Evolutionary conservation across 2,888 invertebrate genomes (phyloP).

Genomic region (Hemistola chrysoprasaria): DNA sequence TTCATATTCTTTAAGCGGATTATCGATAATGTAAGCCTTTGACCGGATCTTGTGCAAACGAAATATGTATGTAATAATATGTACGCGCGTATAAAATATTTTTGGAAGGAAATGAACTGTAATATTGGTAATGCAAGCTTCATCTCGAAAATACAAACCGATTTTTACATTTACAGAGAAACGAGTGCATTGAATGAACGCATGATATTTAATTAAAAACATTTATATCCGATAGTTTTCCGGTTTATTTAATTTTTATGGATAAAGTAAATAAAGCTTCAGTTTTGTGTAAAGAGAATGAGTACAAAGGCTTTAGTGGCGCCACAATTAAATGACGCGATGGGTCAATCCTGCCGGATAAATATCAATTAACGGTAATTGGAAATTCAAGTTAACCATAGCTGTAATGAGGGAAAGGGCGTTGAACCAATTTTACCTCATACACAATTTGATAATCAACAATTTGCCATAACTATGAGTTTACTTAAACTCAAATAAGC

Average conservation of each 20-base stretch:
- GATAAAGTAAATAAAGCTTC: conserved; percentile 63
- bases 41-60: too few species aligned
- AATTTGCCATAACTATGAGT: too few species aligned
- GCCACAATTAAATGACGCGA: conserved; percentile 36
- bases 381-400: conserved; percentile 12
- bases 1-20: too few species aligned
- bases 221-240: conserved; percentile 69
- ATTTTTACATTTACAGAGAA: conserved; percentile 15
- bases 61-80: too few species aligned
- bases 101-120: conserved; percentile 3
- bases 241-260: conserved; percentile 72
- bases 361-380: conserved; percentile 40
- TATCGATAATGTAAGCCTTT: too few species aligned
- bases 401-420: too few species aligned
- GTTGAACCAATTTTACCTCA: too few species aligned
- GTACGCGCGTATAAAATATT: not conserved
- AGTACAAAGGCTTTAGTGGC: conserved; percentile 29
- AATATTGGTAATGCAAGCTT: conserved; percentile 8
- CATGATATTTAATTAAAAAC: conserved; percentile 67
- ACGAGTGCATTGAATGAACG: conserved; percentile 23
- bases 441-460: too few species aligned
- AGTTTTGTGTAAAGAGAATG: conserved; percentile 50
- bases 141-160: conserved; percentile 5
- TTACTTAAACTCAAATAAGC: too few species aligned
- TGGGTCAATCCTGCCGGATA: conserved; percentile 29